phyloP scores from a whole-genome alignment of 2,113 vertebrate species.

The Hippocampus abdominalis region DNA sequence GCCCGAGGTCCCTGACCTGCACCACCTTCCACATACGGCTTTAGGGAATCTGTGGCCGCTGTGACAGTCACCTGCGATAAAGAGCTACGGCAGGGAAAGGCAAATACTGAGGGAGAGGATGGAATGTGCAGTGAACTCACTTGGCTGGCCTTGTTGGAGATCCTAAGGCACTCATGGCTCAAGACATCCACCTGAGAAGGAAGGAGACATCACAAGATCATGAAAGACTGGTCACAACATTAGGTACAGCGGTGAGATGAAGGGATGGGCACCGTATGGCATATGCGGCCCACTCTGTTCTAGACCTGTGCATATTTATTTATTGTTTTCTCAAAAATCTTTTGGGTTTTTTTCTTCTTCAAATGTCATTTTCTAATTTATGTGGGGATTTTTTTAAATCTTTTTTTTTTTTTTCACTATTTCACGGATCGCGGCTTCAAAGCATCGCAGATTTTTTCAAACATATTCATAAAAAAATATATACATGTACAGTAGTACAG shows the following conservation, averaged over 20 bases:
- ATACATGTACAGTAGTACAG: too few species aligned
- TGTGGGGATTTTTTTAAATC: too few species aligned
- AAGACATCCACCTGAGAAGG: conserved; percentile 65
- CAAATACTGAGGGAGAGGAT: conserved; percentile 29
- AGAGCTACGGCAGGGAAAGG: conserved; percentile 25
- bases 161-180: conserved; percentile 65
- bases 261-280: background rate
- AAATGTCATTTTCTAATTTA: too few species aligned
- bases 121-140: conserved; percentile 59
- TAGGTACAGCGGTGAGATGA: background rate
- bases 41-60: conserved; percentile 49
- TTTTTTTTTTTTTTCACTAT: too few species aligned
- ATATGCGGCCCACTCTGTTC: too few species aligned
- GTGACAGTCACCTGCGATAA: conserved; percentile 21
- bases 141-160: conserved; percentile 55
- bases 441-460: too few species aligned
- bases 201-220: background rate
- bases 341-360: too few species aligned
- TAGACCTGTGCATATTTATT: too few species aligned
- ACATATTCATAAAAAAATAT: too few species aligned
- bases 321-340: too few species aligned
- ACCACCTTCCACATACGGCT: conserved; percentile 49
- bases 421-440: too few species aligned
- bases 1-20: conserved; percentile 62
- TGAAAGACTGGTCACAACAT: background rate